These are phyloP conservation scores for Stenotaenia linearis DNA, from an alignment of 2,888 invertebrate species.

Conservation along the genomic window DNA sequence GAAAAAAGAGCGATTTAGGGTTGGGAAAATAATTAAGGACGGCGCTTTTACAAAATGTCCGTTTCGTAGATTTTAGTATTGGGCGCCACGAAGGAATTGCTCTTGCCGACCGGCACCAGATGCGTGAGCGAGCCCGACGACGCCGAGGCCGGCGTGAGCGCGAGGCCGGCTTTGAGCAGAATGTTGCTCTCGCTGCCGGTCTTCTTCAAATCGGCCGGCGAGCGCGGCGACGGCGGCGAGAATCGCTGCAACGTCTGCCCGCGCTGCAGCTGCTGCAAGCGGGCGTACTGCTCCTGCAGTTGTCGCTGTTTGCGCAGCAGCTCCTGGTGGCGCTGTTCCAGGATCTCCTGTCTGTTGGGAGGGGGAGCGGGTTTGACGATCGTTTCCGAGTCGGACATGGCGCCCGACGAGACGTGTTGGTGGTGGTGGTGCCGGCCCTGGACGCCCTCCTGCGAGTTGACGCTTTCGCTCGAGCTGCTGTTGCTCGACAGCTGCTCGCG, in stretches of 20 bases:
- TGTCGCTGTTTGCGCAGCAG: slow-evolving; percentile 78
- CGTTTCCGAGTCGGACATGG: slow-evolving; percentile 36
- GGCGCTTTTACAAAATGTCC: slow-evolving; percentile 67
- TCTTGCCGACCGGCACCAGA: slow-evolving; percentile 49
- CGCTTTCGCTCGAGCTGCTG: slow-evolving; percentile 69
- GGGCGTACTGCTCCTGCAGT: slow-evolving; percentile 83
- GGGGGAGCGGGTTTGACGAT: slow-evolving; percentile 35
- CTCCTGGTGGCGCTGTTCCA: slow-evolving; percentile 84
- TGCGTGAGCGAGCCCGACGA: slow-evolving; percentile 60
- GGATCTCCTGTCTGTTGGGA: slow-evolving; percentile 44
- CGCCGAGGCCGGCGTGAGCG: slow-evolving; percentile 55
- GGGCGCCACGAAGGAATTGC: slow-evolving; percentile 31
- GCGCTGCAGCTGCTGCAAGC: slow-evolving; percentile 79
- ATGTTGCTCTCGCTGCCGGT: slow-evolving; percentile 84
- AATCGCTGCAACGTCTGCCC: slow-evolving; percentile 46
- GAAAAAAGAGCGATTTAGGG: no score
- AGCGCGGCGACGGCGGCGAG: slow-evolving; percentile 56
- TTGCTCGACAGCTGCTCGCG: slow-evolving; percentile 55
- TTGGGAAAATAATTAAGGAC: no score
- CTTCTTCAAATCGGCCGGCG: slow-evolving; percentile 60
- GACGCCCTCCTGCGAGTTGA: slow-evolving; percentile 64
- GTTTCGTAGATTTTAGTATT: slow-evolving; percentile 64
- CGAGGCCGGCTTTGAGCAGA: slow-evolving; percentile 72
- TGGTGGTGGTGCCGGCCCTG: slow-evolving; percentile 41
- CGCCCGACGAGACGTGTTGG: slow-evolving; percentile 27